Evolutionary conservation across 2,797 vertebrate genomes (phyloP).

Genomic region (Todus mexicanus): DNA sequence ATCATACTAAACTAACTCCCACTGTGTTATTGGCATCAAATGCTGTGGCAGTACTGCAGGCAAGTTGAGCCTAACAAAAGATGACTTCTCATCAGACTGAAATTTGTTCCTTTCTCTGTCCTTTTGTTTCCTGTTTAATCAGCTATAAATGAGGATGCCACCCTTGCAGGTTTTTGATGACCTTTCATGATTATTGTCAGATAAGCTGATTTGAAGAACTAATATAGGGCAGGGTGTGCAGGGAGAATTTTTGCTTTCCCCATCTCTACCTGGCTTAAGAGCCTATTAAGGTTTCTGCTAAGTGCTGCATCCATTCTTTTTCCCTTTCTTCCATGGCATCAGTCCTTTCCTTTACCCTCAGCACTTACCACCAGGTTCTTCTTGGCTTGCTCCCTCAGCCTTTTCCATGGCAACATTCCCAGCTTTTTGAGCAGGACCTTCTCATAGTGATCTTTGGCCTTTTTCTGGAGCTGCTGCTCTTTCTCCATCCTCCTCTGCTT

Average conservation of each 20-base stretch:
- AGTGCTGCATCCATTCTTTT: neutral
- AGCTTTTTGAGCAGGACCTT: constrained; percentile 74
- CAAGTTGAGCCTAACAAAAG: neutral
- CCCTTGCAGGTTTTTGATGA: neutral
- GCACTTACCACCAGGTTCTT: constrained; percentile 76
- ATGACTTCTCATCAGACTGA: neutral
- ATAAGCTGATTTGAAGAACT: neutral
- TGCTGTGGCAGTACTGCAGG: neutral
- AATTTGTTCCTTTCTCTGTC: neutral
- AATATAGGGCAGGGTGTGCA: neutral
- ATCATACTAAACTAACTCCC: neutral
- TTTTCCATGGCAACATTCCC: constrained; percentile 89
- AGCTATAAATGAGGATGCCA: neutral
- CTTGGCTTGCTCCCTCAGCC: constrained; percentile 74
- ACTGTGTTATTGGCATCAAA: neutral
- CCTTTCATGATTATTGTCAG: neutral
- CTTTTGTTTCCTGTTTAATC: neutral
- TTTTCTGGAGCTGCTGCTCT: constrained; percentile 75
- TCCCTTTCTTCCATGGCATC: neutral
- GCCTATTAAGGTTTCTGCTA: neutral
- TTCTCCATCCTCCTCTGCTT: constrained; percentile 79
- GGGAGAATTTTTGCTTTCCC: neutral
- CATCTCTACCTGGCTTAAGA: neutral
- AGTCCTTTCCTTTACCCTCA: neutral
- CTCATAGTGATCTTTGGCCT: constrained; percentile 81